phyloP scores from a whole-genome alignment of 2,797 vertebrate genomes.

The Cirrhinus mrigala region DNA sequence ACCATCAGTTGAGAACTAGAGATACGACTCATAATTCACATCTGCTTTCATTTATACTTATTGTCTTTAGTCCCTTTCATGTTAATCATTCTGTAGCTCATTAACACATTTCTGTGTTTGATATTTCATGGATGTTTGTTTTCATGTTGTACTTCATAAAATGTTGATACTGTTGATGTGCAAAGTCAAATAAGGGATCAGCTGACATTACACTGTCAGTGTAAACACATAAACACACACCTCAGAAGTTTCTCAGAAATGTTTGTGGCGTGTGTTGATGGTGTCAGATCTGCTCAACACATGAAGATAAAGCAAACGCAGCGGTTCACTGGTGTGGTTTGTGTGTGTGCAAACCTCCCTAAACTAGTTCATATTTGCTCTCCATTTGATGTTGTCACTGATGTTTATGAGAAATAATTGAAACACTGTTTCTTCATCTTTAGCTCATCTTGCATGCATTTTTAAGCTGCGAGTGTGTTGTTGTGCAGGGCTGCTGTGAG shows the following conservation, averaged over 20 bases:
- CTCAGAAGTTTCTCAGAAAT: background rate
- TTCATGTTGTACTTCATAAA: background rate
- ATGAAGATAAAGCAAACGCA: background rate
- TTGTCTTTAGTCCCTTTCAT: no score
- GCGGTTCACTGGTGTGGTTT: background rate
- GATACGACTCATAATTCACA: no score
- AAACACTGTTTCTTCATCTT: no score
- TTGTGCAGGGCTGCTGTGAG: background rate
- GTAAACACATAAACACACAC: background rate
- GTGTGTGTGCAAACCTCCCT: background rate
- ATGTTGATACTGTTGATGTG: background rate
- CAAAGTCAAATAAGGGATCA: background rate
- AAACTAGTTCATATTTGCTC: background rate
- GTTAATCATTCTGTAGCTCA: background rate
- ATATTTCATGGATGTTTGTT: background rate
- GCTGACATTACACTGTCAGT: background rate
- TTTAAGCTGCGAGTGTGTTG: background rate
- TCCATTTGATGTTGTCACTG: background rate
- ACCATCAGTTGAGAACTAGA: no score
- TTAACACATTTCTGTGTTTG: background rate
- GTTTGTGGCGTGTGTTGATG: slow-evolving; percentile 11
- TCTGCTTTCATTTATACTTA: background rate
- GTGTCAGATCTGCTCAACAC: background rate
- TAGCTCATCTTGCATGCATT: background rate
- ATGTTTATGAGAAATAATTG: background rate